phyloP scores from a whole-genome alignment of 2,888 invertebrate genomes.

The Pogonocherus hispidulus region DNA sequence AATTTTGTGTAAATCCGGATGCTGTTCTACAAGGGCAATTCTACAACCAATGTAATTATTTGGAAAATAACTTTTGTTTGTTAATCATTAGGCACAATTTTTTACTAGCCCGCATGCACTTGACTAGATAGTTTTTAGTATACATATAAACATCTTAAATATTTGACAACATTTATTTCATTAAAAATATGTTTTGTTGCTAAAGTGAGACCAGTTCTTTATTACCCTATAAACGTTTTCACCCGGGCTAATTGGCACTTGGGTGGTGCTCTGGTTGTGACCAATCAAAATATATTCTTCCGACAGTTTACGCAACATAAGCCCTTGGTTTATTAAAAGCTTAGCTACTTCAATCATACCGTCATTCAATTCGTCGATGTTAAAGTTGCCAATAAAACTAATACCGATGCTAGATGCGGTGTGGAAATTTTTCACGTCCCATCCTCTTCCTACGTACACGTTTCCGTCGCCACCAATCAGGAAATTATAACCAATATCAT shows the following conservation, averaged over 20 bases:
- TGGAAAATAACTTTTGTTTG: too few relatives aligned
- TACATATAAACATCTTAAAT: too few relatives aligned
- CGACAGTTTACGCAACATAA: slow-evolving; percentile 66
- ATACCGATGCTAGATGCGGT: slow-evolving; percentile 68
- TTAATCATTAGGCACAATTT: too few relatives aligned
- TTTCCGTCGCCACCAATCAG: slow-evolving; percentile 72
- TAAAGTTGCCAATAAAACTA: slow-evolving; percentile 70
- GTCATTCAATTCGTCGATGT: slow-evolving; percentile 64
- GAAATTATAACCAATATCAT: slow-evolving; percentile 69
- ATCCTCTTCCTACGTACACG: slow-evolving; percentile 71
- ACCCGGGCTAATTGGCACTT: slow-evolving; percentile 70
- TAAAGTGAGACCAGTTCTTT: slow-evolving; percentile 69
- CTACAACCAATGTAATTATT: too few relatives aligned
- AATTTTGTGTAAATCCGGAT: too few relatives aligned
- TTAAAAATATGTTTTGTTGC: slow-evolving; percentile 4
- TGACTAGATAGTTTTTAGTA: too few relatives aligned
- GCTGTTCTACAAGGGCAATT: too few relatives aligned
- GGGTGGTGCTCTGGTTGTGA: slow-evolving; percentile 69
- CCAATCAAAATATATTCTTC: slow-evolving; percentile 70
- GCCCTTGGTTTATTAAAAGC: slow-evolving; percentile 67
- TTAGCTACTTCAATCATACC: slow-evolving; percentile 69
- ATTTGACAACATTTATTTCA: neutral
- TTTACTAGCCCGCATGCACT: too few relatives aligned
- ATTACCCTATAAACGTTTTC: slow-evolving; percentile 69
- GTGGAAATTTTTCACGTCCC: slow-evolving; percentile 72